A percentile compares a stretch with the other conserved stretches of the same genome.
These are phyloP conservation scores for Mesembrinibis cayennensis DNA, from an alignment of 2,113 vertebrate genomes.

Conservation along the genomic window DNA sequence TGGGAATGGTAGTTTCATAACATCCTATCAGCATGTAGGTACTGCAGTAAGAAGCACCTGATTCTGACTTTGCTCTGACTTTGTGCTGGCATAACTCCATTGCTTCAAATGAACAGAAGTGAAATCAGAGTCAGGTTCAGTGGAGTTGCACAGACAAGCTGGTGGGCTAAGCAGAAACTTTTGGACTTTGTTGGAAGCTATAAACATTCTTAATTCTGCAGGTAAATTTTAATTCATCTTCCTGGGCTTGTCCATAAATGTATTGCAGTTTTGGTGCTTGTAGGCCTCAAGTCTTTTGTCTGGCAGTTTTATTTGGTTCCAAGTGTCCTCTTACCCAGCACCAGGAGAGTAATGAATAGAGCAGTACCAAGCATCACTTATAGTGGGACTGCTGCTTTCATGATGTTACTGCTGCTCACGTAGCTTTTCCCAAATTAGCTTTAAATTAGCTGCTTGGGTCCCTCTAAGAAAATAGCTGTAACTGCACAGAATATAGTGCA, in stretches of 20 bases:
- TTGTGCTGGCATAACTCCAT: background rate
- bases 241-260: background rate
- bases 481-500: background rate
- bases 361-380: background rate
- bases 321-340: background rate
- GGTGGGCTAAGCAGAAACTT: background rate
- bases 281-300: background rate
- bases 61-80: background rate
- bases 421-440: background rate
- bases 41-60: background rate
- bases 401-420: background rate
- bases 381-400: background rate
- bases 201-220: background rate
- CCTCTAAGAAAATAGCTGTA: background rate
- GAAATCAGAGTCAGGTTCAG: background rate
- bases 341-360: background rate
- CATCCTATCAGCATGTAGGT: background rate
- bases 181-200: background rate
- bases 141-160: background rate
- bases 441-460: background rate
- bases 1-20: slow-evolving; percentile 34
- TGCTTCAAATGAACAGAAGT: background rate
- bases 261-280: background rate
- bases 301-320: background rate
- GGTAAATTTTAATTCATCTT: background rate